These are phyloP conservation scores for Darevskia nairensis DNA, from an alignment of 2,797 vertebrate species.

Conservation along the genomic window DNA sequence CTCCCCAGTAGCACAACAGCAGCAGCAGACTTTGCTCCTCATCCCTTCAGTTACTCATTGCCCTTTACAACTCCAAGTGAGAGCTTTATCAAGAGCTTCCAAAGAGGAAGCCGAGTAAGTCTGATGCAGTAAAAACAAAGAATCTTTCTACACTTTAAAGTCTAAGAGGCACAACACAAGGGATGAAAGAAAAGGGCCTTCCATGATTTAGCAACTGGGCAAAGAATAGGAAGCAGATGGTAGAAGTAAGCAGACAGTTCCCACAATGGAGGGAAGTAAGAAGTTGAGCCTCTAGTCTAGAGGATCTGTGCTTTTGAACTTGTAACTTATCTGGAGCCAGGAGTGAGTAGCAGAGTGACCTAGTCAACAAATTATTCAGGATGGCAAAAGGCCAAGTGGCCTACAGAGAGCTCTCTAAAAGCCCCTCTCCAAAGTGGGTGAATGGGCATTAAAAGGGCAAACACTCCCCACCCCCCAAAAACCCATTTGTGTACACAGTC, in stretches of 20 bases:
- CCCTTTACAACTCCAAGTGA: background rate
- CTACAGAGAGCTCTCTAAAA: background rate
- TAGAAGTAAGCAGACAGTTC: background rate
- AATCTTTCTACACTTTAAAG: background rate
- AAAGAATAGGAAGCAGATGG: background rate
- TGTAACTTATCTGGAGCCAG: no score
- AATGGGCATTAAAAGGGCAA: background rate
- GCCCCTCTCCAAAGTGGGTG: background rate
- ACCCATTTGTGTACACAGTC: no score
- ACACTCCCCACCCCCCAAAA: background rate
- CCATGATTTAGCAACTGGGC: background rate
- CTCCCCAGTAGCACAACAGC: background rate
- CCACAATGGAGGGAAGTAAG: background rate
- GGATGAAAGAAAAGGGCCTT: background rate
- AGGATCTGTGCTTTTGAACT: fast-evolving
- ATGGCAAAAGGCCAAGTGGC: background rate
- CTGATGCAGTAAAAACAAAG: background rate
- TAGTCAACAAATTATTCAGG: no score
- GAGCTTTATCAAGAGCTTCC: background rate
- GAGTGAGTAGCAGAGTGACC: background rate
- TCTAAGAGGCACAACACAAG: background rate
- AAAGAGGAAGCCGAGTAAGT: background rate
- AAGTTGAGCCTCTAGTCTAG: no score
- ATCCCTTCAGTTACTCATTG: background rate
- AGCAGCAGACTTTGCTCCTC: background rate